Base-by-base conservation (phyloP, 2,113 vertebrate genomes). In the Cephalopterus ornatus region DNA sequence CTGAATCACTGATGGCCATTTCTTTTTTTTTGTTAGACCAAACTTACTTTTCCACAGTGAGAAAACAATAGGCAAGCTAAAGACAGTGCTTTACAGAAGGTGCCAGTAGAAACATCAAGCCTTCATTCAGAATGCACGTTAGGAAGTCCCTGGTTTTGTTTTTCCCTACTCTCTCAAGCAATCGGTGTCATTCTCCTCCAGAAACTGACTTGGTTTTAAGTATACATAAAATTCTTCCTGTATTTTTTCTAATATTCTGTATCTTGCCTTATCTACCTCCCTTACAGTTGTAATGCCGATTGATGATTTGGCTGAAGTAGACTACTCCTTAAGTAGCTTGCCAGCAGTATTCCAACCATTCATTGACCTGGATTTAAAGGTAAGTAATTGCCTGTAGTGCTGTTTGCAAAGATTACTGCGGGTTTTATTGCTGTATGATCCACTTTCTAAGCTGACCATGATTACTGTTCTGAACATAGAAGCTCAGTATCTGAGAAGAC, bases 331-430 rank as follows among this genome's bases (percentile, higher is more conserved):
- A 39, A 71, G 83, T 28, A 82, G 79, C 53, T 59, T 92, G 52
- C 97, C 97, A 73, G 89, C 96, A 95, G 70, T 98, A 52, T 96
- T 92, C 26, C 88, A 1, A 28, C 61, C 89, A 58, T 96, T 95
- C 78, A 93, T 98, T 61, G 95, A 98, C 85, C 95, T 98, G 87
- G 92, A 98, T 72, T 96, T 98, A 78, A 98, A 98, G 98, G 98
- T 98, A 98, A 66, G 98, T 98, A 98, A 66, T 14, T 74, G 11
- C 17, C 53, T 88, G 19, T 35, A 65, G 27, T 52, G 58, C 62
- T 77, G 7, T 56, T 68, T 92, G 28, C 42, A 73, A 58, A 17
- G 22, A 56, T 62, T 71, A 11, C 30, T 49, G 20, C 63, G 59
- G 6, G 0, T n/a, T 88, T 62, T 55, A 41, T 53, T 59, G 20